Conservation (phyloP, 2,888 invertebrate genomes). For the Melolontha melolontha region DNA sequence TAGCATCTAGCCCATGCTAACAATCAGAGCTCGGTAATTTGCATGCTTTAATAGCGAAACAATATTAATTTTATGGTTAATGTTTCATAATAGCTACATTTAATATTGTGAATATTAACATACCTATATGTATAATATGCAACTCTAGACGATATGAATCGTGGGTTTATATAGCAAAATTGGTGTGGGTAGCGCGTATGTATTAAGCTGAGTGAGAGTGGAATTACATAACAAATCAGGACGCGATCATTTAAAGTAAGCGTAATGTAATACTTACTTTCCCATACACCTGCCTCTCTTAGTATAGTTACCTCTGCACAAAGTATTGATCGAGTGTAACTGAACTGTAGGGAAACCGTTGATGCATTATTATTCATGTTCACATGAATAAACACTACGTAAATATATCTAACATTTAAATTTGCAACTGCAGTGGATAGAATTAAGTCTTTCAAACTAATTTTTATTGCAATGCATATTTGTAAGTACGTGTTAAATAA, state of each 20-base stretch:
- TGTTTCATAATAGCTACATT: conserved; percentile 23
- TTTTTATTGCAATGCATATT: too few relatives aligned
- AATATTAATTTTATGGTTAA: conserved; percentile 22
- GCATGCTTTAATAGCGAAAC: conserved; percentile 12
- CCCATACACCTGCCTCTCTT: conserved; percentile 6
- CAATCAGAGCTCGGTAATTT: conserved; percentile 1
- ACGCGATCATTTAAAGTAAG: conserved; percentile 8
- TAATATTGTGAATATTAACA: conserved; percentile 22
- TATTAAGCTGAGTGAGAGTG: conserved; percentile 9
- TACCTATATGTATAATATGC: background rate
- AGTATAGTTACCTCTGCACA: background rate
- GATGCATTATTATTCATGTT: too few relatives aligned
- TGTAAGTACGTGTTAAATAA: too few relatives aligned
- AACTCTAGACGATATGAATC: too few relatives aligned
- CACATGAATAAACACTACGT: too few relatives aligned
- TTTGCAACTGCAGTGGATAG: too few relatives aligned
- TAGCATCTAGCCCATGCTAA: too few relatives aligned
- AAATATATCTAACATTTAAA: too few relatives aligned
- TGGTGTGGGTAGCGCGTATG: conserved; percentile 8
- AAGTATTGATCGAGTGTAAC: too few relatives aligned
- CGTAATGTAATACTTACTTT: conserved; percentile 18
- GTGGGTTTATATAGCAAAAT: background rate
- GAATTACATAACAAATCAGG: conserved; percentile 17
- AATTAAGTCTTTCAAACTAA: too few relatives aligned
- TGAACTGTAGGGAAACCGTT: too few relatives aligned